Percentiles rank a stretch among this genome's conserved stretches.
These are phyloP conservation scores for Drosophila pallidifrons DNA, from an alignment of 1,140 invertebrate genomes.

Conservation along the genomic window DNA sequence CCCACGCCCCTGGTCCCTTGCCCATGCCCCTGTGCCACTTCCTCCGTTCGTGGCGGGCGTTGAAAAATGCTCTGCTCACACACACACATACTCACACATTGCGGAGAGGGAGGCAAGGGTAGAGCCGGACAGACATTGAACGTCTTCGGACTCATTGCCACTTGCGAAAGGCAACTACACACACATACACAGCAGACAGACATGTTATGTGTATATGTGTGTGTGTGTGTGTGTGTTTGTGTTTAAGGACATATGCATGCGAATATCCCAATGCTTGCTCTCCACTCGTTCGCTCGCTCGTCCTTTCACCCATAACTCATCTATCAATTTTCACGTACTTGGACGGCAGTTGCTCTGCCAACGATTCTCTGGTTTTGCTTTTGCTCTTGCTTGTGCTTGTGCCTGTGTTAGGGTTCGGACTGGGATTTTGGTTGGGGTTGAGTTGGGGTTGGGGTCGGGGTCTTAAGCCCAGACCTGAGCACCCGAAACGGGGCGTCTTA, in stretches of 20 bases:
- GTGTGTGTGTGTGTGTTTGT: constrained; percentile 48
- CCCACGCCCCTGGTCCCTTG: neutral
- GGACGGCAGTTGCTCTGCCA: constrained; percentile 61
- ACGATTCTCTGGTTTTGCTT: neutral
- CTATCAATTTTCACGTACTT: constrained; percentile 85
- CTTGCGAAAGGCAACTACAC: constrained; percentile 74
- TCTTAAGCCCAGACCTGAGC: constrained; percentile 58
- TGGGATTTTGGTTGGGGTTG: constrained; percentile 15
- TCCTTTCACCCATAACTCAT: constrained; percentile 77
- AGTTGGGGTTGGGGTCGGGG: constrained; percentile 28
- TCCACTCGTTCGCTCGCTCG: neutral
- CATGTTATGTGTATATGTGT: constrained; percentile 16
- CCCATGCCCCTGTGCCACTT: neutral
- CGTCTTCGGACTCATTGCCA: constrained; percentile 83
- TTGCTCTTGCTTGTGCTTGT: constrained; percentile 1
- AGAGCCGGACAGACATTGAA: constrained; percentile 66
- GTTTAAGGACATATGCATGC: constrained; percentile 76
- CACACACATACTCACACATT: constrained; percentile 18
- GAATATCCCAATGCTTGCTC: constrained; percentile 32
- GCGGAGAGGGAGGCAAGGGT: constrained; percentile 14
- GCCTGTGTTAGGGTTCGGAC: constrained; percentile 25
- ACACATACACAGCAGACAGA: constrained; percentile 37
- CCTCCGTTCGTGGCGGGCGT: constrained; percentile 70
- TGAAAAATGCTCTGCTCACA: constrained; percentile 71
- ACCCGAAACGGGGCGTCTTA: constrained; percentile 67